phyloP scores from a whole-genome alignment of 2,113 vertebrate genomes.

The Centropristis striata region DNA sequence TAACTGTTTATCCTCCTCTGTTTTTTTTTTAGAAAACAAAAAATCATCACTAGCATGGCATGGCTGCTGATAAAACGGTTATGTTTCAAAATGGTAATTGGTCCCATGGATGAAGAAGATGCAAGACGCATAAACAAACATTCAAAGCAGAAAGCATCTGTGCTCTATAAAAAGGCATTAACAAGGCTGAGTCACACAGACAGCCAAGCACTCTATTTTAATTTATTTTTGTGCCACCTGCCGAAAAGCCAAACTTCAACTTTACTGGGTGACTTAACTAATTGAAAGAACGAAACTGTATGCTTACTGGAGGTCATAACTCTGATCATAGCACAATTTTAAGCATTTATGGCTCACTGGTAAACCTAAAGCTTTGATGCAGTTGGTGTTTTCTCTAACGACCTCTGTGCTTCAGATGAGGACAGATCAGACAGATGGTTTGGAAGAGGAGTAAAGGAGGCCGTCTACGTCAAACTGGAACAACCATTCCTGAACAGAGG shows the following conservation, averaged over 20 bases:
- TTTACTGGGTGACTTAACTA: constrained; percentile 32
- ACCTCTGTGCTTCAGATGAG: constrained; percentile 10
- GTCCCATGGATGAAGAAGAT: constrained; percentile 47
- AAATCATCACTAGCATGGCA: constrained; percentile 17
- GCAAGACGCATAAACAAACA: constrained; percentile 41
- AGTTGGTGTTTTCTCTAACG: constrained; percentile 1
- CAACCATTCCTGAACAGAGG: constrained; percentile 1
- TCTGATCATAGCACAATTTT: constrained; percentile 12
- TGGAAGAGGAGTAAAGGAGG: constrained; percentile 22
- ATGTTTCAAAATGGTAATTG: constrained; percentile 52
- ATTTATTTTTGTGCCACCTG: constrained; percentile 46
- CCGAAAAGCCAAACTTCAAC: constrained; percentile 36
- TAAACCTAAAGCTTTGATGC: constrained; percentile 15
- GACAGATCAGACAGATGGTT: constrained; percentile 44
- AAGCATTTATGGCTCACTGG: background rate
- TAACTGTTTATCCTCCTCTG: constrained; percentile 22
- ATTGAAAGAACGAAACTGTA: constrained; percentile 4
- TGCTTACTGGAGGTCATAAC: background rate
- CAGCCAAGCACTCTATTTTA: constrained; percentile 38
- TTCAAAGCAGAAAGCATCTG: constrained; percentile 48
- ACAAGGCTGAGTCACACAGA: constrained; percentile 44
- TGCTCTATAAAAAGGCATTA: constrained; percentile 36
- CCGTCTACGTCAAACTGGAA: constrained; percentile 27
- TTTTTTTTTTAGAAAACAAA: background rate
- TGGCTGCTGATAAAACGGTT: constrained; percentile 46